Evolutionary conservation across 2,888 invertebrate genomes (phyloP).

Genomic region (Parnassius glacialis): DNA sequence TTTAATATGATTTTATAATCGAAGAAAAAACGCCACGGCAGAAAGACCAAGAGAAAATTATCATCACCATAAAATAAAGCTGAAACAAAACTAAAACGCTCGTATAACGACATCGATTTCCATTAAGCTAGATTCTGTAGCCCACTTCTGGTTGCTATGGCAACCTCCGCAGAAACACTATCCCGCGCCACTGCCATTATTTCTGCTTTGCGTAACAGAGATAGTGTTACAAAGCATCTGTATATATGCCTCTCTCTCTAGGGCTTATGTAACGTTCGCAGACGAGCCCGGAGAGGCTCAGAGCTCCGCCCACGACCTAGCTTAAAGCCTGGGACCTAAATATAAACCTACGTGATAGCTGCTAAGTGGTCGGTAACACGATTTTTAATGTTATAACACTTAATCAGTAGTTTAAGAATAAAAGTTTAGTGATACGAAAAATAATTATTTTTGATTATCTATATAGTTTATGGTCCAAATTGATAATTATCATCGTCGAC

Average conservation of each 20-base stretch:
- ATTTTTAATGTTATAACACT: not conserved
- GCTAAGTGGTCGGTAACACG: constrained; percentile 3
- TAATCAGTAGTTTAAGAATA: not conserved
- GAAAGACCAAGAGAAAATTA: no score
- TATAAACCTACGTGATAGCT: constrained; percentile 14
- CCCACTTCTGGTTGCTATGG: constrained; percentile 19
- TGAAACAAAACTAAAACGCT: no score
- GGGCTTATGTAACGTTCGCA: constrained; percentile 8
- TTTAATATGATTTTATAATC: no score
- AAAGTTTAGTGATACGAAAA: no score
- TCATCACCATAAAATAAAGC: no score
- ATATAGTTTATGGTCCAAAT: no score
- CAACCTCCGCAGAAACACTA: constrained; percentile 20
- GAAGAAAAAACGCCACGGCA: no score
- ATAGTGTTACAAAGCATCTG: not conserved
- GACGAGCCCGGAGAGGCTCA: constrained; percentile 10
- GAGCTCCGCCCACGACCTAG: constrained; percentile 18
- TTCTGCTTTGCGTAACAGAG: constrained; percentile 4
- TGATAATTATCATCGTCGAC: no score
- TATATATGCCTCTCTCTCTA: constrained; percentile 7
- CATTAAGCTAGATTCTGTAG: constrained; percentile 16
- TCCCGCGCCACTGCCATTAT: constrained; percentile 13
- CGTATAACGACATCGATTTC: constrained; percentile 5
- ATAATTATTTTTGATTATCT: no score
- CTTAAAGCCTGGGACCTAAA: constrained; percentile 15